These are phyloP conservation scores for Spizaetus ornatus DNA, from an alignment of 2,113 vertebrate genomes.

Conservation along the genomic window DNA sequence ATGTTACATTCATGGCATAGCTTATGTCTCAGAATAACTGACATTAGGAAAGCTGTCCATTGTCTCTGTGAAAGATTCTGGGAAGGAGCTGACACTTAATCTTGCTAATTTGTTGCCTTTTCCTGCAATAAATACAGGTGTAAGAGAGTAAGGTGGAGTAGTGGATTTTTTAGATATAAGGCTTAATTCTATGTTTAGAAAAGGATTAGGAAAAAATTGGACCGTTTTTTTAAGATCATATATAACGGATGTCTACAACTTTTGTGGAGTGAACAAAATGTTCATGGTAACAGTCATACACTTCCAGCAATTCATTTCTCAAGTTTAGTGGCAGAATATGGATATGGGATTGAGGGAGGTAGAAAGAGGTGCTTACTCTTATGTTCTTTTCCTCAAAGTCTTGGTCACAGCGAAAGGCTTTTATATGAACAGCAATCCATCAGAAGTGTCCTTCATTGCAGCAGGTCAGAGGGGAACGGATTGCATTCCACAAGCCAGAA, in stretches of 20 bases:
- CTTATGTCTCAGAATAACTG: background rate
- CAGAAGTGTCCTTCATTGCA: background rate
- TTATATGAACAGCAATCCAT: background rate
- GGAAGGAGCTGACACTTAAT: background rate
- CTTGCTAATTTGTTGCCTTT: background rate
- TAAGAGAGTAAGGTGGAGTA: background rate
- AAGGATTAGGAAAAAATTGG: background rate
- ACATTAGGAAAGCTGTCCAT: background rate
- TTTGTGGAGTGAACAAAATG: background rate
- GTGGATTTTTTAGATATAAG: background rate
- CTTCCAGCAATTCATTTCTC: background rate
- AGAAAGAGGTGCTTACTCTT: background rate
- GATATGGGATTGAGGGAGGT: background rate
- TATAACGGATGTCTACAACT: background rate
- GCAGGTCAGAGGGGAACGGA: fast-evolving
- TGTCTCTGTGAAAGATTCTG: background rate
- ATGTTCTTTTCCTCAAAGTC: background rate
- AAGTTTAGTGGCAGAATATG: background rate
- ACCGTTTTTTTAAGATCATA: background rate
- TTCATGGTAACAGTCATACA: background rate
- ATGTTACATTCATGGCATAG: background rate
- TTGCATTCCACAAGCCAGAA: background rate
- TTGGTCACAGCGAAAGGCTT: background rate
- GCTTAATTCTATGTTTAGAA: background rate
- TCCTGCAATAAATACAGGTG: background rate